A percentile compares a stretch with the other conserved stretches of the same genome.
Evolutionary conservation across 2,888 invertebrate species (phyloP).

Genomic region (Caenorhabditis wallacei): DNA sequence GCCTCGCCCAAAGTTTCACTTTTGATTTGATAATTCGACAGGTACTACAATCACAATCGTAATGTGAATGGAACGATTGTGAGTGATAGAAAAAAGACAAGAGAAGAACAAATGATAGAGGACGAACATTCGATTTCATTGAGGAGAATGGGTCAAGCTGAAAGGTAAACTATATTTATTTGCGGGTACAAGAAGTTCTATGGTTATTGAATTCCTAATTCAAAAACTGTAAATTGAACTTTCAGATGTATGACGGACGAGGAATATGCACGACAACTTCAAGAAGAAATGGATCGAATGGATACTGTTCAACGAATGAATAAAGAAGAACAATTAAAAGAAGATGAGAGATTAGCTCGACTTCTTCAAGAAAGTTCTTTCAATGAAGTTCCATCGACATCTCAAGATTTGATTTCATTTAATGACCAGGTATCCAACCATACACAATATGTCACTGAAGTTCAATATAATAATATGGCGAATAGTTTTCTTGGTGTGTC

Average conservation of each 20-base stretch:
- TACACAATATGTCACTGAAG: slow-evolving; percentile 16
- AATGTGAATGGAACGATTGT: slow-evolving; percentile 65
- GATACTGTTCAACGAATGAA: slow-evolving; percentile 36
- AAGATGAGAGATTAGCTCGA: slow-evolving; percentile 45
- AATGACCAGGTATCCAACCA: slow-evolving; percentile 28
- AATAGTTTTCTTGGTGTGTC: slow-evolving; percentile 57
- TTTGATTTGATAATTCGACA: slow-evolving; percentile 51
- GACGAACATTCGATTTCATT: slow-evolving; percentile 46
- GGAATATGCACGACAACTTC: slow-evolving; percentile 54
- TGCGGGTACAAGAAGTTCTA: background rate
- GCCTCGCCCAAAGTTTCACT: slow-evolving; percentile 31
- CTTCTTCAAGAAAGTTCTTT: slow-evolving; percentile 34
- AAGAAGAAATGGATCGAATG: slow-evolving; percentile 54
- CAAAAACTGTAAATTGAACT: background rate
- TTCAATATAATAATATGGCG: slow-evolving; percentile 53
- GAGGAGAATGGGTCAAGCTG: slow-evolving; percentile 38
- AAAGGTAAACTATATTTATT: slow-evolving; percentile 42
- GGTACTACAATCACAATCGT: slow-evolving; percentile 63
- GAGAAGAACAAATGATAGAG: slow-evolving; percentile 55
- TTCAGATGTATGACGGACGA: slow-evolving; percentile 48
- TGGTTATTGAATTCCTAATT: no score
- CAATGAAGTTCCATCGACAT: background rate
- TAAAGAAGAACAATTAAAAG: slow-evolving; percentile 39
- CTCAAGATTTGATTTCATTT: slow-evolving; percentile 49
- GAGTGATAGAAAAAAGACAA: slow-evolving; percentile 58